Evolutionary conservation across 2,113 vertebrate genomes (phyloP).

Genomic region (pig (Sus scrofa)): T2T-Sscrofa CM000825.6:70170501-70171000

Average conservation of each 20-base stretch:
- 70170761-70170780: neutral
- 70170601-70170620: neutral
- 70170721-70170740: constrained; percentile 13
- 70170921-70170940: neutral
- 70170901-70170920: constrained; percentile 21
- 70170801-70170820: neutral
- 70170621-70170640: neutral
- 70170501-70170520: neutral
- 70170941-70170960: neutral
- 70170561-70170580: neutral
- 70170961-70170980: neutral
- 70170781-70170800: neutral
- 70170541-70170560: neutral
- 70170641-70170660: constrained; percentile 30
- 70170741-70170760: constrained; percentile 20
- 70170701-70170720: neutral
- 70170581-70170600: neutral
- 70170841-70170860: constrained; percentile 17
- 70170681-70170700: neutral
- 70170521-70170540: neutral
- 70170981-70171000: neutral
- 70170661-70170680: constrained; percentile 18
- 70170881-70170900: constrained; percentile 37
- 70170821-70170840: neutral
- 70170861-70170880: neutral